Base-by-base conservation (phyloP, 2,888 invertebrate genomes). In the Melanotus villosus region DNA sequence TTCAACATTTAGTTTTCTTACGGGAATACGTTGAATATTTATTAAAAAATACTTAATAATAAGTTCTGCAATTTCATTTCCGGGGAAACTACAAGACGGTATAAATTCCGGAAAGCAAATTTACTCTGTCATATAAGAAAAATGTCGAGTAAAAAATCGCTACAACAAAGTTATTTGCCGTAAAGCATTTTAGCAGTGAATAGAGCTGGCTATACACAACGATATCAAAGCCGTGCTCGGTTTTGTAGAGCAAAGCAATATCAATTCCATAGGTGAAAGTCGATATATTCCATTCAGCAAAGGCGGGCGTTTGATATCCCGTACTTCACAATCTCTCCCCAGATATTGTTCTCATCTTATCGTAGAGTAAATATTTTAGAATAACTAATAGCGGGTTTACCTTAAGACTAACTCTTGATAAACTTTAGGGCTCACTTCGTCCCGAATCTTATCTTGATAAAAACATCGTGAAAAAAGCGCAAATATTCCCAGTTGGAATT, bases 201-300 rank as follows among this genome's bases (percentile, higher is more conserved):
- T 52, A 52, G 52, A 52, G 32, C 52, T 52, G 14, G n/a, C 26
- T 26, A 16, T 16, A 18, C 23, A 23, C 10, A 32, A 19, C 52
- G 32, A 52, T 52, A 52, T 52, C 32, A 52, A 52, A 52, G 52
- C 52, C 26, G 10, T 32, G 32, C 32, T 18, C 34, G 32, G 30
- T 32, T 50, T 50, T 30, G 50, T 50, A 43, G 18, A 43, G 23
- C 47, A 47, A 47, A 47, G 47, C 23, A 47, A 47, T 47, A 47
- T 47, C 47, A 47, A 23, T 52, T 32, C 52, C 32, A 52, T 32
- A 52, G 52, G 52, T 52, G 16, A 14, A 50, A 50, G 52, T 52
- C 52, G 52, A 52, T 52, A 52, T 52, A 52, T 52, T 26, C 52
- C 19, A 32, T 52, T 52, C 52, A 52, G 14, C 32, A 34, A 52